Conservation (phyloP, 2,113 vertebrate species). For the Arvicanthis niloticus region DNA sequence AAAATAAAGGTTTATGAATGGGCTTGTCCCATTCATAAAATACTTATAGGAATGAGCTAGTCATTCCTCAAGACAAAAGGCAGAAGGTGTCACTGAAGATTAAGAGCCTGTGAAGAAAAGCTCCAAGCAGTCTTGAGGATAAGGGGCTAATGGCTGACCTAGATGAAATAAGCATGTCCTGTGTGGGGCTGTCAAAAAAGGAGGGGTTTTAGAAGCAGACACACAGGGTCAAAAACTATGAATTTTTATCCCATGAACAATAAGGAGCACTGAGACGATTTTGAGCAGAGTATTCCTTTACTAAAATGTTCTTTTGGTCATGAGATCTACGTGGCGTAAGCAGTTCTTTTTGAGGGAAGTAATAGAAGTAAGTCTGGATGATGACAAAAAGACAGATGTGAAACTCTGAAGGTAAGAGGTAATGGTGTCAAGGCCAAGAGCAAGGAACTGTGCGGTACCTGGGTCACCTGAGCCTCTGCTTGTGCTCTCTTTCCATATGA, state of each 20-base stretch:
- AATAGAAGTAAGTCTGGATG: not conserved
- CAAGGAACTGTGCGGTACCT: not conserved
- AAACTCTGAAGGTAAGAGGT: slow-evolving; percentile 1
- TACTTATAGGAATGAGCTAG: not conserved
- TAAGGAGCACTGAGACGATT: not conserved
- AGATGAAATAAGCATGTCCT: not conserved
- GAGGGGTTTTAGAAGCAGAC: not conserved
- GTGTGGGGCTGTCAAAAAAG: not conserved
- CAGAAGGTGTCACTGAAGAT: not conserved
- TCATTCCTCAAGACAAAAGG: not conserved
- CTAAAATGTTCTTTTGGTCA: not conserved
- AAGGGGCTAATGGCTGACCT: not conserved
- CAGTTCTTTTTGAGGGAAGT: not conserved
- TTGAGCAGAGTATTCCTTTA: not conserved
- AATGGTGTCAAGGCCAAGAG: not conserved
- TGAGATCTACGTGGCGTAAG: not conserved
- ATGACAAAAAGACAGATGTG: not conserved
- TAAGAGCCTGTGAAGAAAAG: not conserved
- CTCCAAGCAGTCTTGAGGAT: not conserved
- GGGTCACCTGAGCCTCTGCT: not conserved
- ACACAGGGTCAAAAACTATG: not conserved
- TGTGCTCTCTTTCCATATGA: not conserved
- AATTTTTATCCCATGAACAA: slow-evolving; percentile 19
- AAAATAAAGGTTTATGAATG: not conserved
- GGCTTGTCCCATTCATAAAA: not conserved